Percentiles rank a stretch among this genome's conserved stretches.
phyloP scores from a whole-genome alignment of 2,797 vertebrate species.

The Pseudochirops corinnae region DNA sequence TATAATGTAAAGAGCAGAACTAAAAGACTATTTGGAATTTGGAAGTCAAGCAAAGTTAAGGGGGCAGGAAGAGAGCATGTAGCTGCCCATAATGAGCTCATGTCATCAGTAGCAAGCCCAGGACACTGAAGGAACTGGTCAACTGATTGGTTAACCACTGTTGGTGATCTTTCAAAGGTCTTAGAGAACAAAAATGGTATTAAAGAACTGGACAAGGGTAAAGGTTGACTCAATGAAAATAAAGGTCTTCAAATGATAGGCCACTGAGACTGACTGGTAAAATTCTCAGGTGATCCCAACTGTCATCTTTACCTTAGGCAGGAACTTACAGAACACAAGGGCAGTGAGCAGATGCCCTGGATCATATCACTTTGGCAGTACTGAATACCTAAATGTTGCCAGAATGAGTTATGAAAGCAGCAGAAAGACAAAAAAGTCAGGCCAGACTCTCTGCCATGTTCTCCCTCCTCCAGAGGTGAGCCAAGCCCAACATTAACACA shows the following conservation, averaged over 20 bases:
- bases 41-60: not conserved
- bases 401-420: not conserved
- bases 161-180: not conserved
- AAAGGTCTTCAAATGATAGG: not conserved
- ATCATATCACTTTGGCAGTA: not conserved
- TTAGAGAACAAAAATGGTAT: not conserved
- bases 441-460: not conserved
- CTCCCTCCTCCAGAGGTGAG: not conserved
- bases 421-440: not conserved
- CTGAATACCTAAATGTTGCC: not conserved
- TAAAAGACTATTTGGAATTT: not conserved
- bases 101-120: not conserved
- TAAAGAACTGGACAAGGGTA: not conserved
- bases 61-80: not conserved
- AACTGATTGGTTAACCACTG: not conserved
- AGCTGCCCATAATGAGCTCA: not conserved
- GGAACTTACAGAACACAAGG: not conserved
- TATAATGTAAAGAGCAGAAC: not conserved
- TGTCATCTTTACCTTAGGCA: not conserved
- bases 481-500: not conserved
- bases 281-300: too few species aligned
- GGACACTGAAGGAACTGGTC: not conserved
- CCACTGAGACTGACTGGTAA: not conserved
- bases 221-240: not conserved
- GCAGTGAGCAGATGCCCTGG: not conserved